Percentiles rank a stretch among this genome's conserved stretches.
These are phyloP conservation scores for Melipona beecheii DNA, from an alignment of 2,888 invertebrate genomes.

Conservation along the genomic window DNA sequence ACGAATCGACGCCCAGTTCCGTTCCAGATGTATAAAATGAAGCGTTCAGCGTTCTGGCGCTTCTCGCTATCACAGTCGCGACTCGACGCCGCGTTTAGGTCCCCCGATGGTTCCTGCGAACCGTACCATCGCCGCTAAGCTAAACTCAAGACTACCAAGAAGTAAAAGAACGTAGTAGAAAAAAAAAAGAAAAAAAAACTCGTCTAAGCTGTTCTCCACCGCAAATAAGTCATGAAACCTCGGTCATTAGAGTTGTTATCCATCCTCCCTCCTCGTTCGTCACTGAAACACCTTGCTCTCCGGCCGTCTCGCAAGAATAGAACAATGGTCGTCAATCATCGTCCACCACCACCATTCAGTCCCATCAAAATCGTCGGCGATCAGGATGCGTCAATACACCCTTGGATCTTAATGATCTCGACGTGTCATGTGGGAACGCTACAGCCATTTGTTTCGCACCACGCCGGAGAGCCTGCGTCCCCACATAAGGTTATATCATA, in stretches of 20 bases:
- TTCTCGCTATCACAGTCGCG: conserved; percentile 59
- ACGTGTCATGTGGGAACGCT: conserved; percentile 84
- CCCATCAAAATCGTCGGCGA: conserved; percentile 40
- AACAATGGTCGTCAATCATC: neutral
- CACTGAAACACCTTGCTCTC: conserved; percentile 63
- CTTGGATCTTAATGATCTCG: conserved; percentile 24
- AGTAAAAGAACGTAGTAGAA: conserved; percentile 28
- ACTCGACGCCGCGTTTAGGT: conserved; percentile 42
- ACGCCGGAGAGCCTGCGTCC: conserved; percentile 94
- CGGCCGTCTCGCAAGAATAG: conserved; percentile 49
- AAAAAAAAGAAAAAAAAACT: neutral
- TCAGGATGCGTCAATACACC: conserved; percentile 22
- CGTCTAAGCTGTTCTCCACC: neutral
- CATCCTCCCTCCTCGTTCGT: conserved; percentile 6
- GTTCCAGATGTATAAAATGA: neutral
- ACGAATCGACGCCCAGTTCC: conserved; percentile 2
- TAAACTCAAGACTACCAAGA: conserved; percentile 30
- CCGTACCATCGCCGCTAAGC: conserved; percentile 5
- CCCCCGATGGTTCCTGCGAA: conserved; percentile 43
- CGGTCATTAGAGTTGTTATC: neutral
- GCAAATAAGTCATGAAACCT: neutral
- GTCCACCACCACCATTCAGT: conserved; percentile 27
- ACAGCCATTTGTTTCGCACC: conserved; percentile 90
- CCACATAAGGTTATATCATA: conserved; percentile 98
- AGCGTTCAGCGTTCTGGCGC: conserved; percentile 30